A percentile compares a stretch with the other conserved stretches of the same genome.
Conservation (phyloP, 2,113 vertebrate species). For the Elephas maximus region DNA sequence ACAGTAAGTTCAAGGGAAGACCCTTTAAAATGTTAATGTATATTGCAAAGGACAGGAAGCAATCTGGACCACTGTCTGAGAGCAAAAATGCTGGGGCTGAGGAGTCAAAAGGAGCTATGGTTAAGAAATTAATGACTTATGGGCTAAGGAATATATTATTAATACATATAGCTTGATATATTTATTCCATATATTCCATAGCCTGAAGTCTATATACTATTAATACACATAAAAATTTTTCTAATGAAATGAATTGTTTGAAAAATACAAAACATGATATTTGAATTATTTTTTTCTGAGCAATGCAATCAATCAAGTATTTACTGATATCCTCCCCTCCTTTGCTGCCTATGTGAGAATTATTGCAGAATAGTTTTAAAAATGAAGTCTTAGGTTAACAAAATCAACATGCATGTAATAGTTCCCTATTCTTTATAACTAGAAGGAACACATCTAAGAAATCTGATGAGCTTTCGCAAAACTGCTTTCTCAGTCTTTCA, state of each 20-base stretch:
- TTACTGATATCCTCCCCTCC: background rate
- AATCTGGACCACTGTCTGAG: background rate
- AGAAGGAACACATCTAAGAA: background rate
- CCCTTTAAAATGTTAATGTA: constrained; percentile 20
- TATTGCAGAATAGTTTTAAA: background rate
- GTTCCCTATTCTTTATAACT: background rate
- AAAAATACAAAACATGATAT: background rate
- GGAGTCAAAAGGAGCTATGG: background rate
- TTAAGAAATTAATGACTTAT: constrained; percentile 10
- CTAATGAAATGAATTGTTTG: background rate
- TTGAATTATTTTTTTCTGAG: background rate
- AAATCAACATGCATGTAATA: background rate
- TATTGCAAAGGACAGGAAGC: constrained; percentile 30
- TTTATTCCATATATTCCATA: background rate
- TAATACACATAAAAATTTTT: background rate
- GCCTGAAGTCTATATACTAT: background rate
- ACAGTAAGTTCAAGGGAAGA: background rate
- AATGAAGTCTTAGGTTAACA: background rate
- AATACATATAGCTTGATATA: background rate
- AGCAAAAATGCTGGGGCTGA: background rate
- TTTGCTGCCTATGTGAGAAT: background rate
- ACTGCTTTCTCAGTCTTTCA: background rate
- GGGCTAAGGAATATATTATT: background rate
- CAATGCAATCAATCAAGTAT: background rate
- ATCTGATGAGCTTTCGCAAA: background rate